Conservation (phyloP, 2,888 invertebrate species). For the Argyra leucocephala region DNA sequence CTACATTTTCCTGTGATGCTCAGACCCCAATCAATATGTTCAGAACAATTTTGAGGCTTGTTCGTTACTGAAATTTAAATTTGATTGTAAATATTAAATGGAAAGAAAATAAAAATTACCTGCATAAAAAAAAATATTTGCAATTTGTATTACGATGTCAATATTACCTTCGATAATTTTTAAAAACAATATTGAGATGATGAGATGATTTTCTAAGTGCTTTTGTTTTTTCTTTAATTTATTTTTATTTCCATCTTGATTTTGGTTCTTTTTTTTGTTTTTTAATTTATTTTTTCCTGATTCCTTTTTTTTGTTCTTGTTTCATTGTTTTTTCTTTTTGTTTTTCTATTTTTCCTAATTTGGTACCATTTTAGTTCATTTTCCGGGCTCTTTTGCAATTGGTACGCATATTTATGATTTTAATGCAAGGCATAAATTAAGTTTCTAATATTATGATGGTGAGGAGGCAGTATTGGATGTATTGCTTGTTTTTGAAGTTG, state of each 20-base stretch:
- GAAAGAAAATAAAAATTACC: too few species aligned
- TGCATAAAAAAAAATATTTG: too few species aligned
- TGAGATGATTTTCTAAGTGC: neutral
- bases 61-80: too few species aligned
- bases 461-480: neutral
- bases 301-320: neutral
- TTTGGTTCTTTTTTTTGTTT: neutral
- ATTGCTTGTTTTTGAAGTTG: neutral
- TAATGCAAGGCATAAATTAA: conserved; percentile 3
- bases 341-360: neutral
- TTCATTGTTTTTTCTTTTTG: neutral
- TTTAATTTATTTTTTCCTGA: neutral
- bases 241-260: conserved; percentile 1
- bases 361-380: neutral
- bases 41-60: too few species aligned
- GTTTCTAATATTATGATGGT: neutral
- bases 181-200: neutral
- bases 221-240: neutral
- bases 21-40: too few species aligned
- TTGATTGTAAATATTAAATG: too few species aligned
- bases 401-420: conserved; percentile 6
- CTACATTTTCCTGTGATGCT: too few species aligned
- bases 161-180: too few species aligned
- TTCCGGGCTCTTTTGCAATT: neutral
- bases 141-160: too few species aligned